These are phyloP conservation scores for Catharus minimus DNA, from an alignment of 2,113 vertebrate species.

Conservation along the genomic window DNA sequence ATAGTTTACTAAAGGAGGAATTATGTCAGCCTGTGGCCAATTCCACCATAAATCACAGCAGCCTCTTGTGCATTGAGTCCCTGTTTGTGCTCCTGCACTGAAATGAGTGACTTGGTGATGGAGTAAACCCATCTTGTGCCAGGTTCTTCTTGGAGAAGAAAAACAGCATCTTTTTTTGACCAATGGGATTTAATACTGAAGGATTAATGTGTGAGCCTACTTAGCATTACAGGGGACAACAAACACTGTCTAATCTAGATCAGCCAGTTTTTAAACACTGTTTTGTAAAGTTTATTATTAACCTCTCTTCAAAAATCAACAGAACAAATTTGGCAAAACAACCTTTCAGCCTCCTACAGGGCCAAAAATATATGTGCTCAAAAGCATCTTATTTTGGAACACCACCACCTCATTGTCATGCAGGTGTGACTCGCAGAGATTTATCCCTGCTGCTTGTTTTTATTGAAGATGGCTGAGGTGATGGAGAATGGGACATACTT, in stretches of 20 bases:
- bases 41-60: slow-evolving; percentile 12
- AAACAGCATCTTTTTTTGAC: neutral
- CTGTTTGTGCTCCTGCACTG: neutral
- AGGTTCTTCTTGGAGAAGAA: neutral
- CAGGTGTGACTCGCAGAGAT: neutral
- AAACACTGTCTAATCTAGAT: neutral
- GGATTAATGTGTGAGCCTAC: neutral
- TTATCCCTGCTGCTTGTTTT: neutral
- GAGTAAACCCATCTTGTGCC: neutral
- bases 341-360: neutral
- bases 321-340: neutral
- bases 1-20: slow-evolving; percentile 30
- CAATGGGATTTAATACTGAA: neutral
- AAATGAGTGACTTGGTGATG: neutral
- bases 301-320: neutral
- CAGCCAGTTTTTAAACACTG: neutral
- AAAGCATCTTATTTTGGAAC: slow-evolving; percentile 13
- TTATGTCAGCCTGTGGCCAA: neutral
- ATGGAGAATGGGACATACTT: neutral
- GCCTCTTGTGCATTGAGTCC: neutral
- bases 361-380: neutral
- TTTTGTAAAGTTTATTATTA: neutral
- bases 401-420: neutral
- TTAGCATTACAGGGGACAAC: neutral
- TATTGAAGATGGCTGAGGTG: neutral